Conservation (phyloP, 2,888 invertebrate species). For the Eupithecia centaureata region DNA sequence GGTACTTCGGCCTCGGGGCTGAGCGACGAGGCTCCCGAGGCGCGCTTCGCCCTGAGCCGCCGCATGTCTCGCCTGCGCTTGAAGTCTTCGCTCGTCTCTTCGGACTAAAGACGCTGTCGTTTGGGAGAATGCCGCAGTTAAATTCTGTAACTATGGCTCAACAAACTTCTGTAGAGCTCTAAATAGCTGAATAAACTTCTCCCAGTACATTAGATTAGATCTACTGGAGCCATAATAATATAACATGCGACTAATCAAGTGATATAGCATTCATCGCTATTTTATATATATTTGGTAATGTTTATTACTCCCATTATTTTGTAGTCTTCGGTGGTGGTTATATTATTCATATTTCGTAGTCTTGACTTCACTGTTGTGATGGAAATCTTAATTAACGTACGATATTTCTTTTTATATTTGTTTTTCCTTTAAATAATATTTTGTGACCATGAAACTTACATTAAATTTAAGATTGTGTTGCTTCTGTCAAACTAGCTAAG, state of each 20-base stretch:
- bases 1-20: background rate
- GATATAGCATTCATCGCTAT: background rate
- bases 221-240: background rate
- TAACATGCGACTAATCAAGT: background rate
- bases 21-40: background rate
- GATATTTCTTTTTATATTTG: background rate
- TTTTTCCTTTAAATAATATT: background rate
- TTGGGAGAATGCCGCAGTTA: background rate
- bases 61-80: background rate
- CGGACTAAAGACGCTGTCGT: background rate
- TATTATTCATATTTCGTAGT: background rate
- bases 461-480: background rate
- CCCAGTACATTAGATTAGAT: background rate
- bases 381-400: background rate
- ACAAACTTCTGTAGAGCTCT: too few relatives aligned
- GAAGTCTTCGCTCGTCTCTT: background rate
- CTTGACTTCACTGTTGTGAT: background rate
- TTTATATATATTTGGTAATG: background rate
- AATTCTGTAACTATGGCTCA: background rate
- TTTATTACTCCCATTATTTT: background rate
- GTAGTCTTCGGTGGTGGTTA: background rate
- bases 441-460: background rate
- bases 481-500: background rate
- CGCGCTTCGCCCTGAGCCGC: background rate
- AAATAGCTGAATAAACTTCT: too few relatives aligned